phyloP scores from a whole-genome alignment of 1,140 invertebrate species.

The Eriosoma lanigerum region DNA sequence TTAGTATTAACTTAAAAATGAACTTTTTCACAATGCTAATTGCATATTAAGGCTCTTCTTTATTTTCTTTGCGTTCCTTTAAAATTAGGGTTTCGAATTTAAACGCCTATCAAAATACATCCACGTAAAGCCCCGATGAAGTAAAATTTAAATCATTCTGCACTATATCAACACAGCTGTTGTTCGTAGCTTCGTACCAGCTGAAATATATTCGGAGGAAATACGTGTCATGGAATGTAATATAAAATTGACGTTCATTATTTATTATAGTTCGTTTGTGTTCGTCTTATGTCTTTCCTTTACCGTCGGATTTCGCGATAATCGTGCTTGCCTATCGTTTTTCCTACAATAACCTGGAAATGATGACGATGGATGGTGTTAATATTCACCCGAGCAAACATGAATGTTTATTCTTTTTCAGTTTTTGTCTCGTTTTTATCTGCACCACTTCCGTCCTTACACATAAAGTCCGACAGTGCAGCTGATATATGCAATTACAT shows the following conservation, averaged over 20 bases:
- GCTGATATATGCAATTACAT: not conserved
- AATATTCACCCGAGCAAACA: constrained; percentile 22
- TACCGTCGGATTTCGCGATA: not conserved
- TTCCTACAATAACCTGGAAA: constrained; percentile 18
- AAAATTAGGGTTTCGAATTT: no score
- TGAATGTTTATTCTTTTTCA: not conserved
- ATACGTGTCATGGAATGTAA: no score
- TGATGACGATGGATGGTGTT: constrained; percentile 9
- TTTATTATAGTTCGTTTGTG: not conserved
- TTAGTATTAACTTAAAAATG: no score
- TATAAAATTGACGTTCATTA: not conserved
- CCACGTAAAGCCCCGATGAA: no score
- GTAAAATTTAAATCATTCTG: not conserved
- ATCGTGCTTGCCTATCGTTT: constrained; percentile 18
- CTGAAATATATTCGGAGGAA: no score
- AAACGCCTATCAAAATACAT: no score
- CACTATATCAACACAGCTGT: no score
- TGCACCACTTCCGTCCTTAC: not conserved
- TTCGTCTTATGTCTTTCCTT: not conserved
- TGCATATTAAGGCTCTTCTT: no score
- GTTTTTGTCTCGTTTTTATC: not conserved
- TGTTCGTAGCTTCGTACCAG: no score
- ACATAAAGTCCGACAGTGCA: not conserved
- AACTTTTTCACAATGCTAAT: no score
- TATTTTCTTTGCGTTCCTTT: no score